Conservation (phyloP, 2,888 invertebrate species). For the Scaptomyza parva region DNA sequence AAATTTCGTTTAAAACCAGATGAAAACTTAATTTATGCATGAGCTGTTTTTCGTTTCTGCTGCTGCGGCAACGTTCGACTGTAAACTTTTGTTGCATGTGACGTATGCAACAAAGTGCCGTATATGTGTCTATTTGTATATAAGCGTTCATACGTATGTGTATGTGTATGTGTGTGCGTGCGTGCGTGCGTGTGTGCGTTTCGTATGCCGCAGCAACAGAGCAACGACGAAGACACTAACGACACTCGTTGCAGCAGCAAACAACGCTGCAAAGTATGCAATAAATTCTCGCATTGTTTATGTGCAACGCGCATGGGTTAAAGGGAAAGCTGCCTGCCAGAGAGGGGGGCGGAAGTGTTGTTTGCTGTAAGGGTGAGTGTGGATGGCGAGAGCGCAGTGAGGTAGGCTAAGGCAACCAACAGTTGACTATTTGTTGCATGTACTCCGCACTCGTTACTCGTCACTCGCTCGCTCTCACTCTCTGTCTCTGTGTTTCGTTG, state of each 20-base stretch:
- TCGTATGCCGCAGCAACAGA: constrained; percentile 40
- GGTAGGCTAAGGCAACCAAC: constrained; percentile 79
- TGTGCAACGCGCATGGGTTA: constrained; percentile 59
- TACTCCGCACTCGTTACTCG: constrained; percentile 57
- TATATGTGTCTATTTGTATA: constrained; percentile 18
- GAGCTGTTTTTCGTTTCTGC: constrained; percentile 59
- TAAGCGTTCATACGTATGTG: constrained; percentile 8
- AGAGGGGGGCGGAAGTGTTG: background rate
- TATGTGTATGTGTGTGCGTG: constrained; percentile 28
- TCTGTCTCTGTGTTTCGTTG: too few species aligned
- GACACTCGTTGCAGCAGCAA: constrained; percentile 61
- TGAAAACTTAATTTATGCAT: constrained; percentile 67
- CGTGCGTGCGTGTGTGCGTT: constrained; percentile 13
- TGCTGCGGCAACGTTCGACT: constrained; percentile 44
- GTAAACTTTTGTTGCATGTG: constrained; percentile 72
- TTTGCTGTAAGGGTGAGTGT: constrained; percentile 6
- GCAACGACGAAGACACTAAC: constrained; percentile 39
- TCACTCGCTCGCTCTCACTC: constrained; percentile 26
- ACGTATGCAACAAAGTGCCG: constrained; percentile 76
- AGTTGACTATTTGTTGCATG: constrained; percentile 80
- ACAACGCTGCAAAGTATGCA: constrained; percentile 76
- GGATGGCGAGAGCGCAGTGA: constrained; percentile 59
- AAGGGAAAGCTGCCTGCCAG: background rate
- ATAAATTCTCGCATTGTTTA: constrained; percentile 78
- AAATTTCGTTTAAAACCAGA: constrained; percentile 31